These are phyloP conservation scores for Triplophysa rosa DNA, from an alignment of 2,113 vertebrate species.

Conservation along the genomic window DNA sequence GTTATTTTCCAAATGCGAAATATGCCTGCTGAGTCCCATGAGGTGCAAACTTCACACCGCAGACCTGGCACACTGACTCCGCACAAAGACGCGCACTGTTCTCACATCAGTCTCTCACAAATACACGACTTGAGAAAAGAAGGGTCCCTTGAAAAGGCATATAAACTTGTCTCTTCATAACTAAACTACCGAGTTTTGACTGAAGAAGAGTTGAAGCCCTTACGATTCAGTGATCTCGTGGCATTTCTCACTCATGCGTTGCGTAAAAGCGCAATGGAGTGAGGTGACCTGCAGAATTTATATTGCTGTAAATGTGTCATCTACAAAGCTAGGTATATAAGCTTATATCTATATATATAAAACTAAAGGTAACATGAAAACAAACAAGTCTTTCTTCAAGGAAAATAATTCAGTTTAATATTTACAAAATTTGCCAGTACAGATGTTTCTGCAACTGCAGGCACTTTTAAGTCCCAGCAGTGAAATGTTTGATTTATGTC, in stretches of 20 bases:
- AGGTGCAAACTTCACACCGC: slow-evolving; percentile 45
- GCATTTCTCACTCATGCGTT: background rate
- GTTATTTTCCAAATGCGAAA: slow-evolving; percentile 9
- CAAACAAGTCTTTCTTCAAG: background rate
- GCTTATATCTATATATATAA: too few relatives aligned
- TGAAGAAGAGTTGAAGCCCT: background rate
- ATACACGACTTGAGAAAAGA: slow-evolving; percentile 46
- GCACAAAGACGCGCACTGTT: slow-evolving; percentile 76
- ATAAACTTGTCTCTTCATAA: background rate
- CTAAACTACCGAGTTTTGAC: background rate
- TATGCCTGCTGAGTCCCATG: slow-evolving; percentile 44
- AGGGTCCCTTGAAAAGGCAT: background rate
- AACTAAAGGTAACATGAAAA: background rate
- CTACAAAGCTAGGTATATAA: too few relatives aligned
- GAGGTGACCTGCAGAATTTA: background rate
- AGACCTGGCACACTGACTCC: slow-evolving; percentile 49
- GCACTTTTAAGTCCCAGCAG: too few relatives aligned
- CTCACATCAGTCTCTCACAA: slow-evolving; percentile 46
- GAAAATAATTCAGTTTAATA: slow-evolving; percentile 45
- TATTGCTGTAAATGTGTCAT: background rate
- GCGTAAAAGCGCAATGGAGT: background rate
- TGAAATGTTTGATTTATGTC: too few relatives aligned
- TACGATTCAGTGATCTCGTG: slow-evolving; percentile 13
- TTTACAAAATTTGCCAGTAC: slow-evolving; percentile 13
- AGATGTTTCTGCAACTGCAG: too few relatives aligned